These are phyloP conservation scores for Bemisia tabaci DNA, from an alignment of 1,140 invertebrate genomes.

Conservation along the genomic window DNA sequence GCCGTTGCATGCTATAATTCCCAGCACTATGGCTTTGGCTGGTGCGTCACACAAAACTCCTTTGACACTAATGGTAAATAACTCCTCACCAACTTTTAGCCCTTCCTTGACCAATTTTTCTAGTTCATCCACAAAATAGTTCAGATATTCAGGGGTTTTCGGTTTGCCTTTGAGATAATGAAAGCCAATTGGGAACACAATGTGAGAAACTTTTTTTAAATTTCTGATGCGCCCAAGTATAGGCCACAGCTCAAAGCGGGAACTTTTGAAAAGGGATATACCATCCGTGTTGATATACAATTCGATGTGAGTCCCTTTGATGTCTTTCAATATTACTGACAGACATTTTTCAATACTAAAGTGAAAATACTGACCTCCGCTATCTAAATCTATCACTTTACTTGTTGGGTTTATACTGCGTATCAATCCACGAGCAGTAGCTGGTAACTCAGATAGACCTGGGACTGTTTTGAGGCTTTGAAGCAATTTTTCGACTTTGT, in stretches of 20 bases:
- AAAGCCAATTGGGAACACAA: slow-evolving; percentile 18
- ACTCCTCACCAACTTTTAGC: slow-evolving; percentile 7
- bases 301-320: background rate
- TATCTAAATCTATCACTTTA: background rate
- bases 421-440: background rate
- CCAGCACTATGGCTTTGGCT: slow-evolving; percentile 20
- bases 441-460: background rate
- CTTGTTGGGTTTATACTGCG: background rate
- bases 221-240: slow-evolving; percentile 18
- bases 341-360: background rate
- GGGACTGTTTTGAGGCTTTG: background rate
- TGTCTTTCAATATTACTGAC: background rate
- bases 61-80: slow-evolving; percentile 9
- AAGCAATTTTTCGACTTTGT: background rate
- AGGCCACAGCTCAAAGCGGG: slow-evolving; percentile 18
- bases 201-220: slow-evolving; percentile 5
- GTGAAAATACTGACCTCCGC: background rate
- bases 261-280: slow-evolving; percentile 19
- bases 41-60: slow-evolving; percentile 22
- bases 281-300: slow-evolving; percentile 21
- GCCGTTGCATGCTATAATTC: slow-evolving; percentile 21
- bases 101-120: slow-evolving; percentile 13
- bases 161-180: slow-evolving; percentile 22
- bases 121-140: slow-evolving; percentile 20
- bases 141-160: slow-evolving; percentile 16